Base-by-base conservation (phyloP, 2,797 vertebrate species). In the Danio albolineatus region DNA sequence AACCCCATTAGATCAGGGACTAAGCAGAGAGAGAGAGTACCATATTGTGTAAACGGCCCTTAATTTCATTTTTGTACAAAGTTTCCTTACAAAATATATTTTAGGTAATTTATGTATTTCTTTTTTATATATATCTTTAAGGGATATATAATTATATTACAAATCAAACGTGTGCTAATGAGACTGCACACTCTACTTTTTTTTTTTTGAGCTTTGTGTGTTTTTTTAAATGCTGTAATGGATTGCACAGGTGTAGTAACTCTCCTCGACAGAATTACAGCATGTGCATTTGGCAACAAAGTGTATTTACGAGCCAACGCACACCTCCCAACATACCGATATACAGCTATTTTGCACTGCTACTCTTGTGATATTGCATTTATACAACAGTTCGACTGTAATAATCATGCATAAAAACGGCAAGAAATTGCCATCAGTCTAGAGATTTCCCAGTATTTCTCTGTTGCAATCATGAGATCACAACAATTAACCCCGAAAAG, bases 221-320 rank as follows among this genome's bases (percentile, higher is more conserved):
- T 72, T 38, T 44, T 44, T 57, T n/a, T 12, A 14, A 4, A 44
- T 16, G 43, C 7, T 16, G 39, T 43, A 16, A 43, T 39, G 72
- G 13, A 41, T 62, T 72, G 53, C 69, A 44, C 59, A 51, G 41
- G 21, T 62, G 46, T 41, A 21, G 12, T 53, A 41, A 64, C 64
- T 53, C 36, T 75, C 59, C n/a, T 7, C 17, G 2, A 12, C 49
- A 53, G 12, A 19, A 44, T 65, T 65, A 41, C 60, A 56, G 65
- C 49, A 44, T 21, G 12, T 13, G 38, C 4, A 0, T 10, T 56
- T 54, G 14, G 61, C 49, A 28, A 54, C 73, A 65, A 13, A 38
- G 0, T 51, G 39, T 13, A 36, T 49, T 17, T 38, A 65, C 17
- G n/a, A n/a, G n/a, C n/a, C n/a, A n/a, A n/a, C n/a, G n/a, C n/a